Evolutionary conservation across 1,140 invertebrate genomes (phyloP).

Genomic region (Ectropis grisescens): DNA sequence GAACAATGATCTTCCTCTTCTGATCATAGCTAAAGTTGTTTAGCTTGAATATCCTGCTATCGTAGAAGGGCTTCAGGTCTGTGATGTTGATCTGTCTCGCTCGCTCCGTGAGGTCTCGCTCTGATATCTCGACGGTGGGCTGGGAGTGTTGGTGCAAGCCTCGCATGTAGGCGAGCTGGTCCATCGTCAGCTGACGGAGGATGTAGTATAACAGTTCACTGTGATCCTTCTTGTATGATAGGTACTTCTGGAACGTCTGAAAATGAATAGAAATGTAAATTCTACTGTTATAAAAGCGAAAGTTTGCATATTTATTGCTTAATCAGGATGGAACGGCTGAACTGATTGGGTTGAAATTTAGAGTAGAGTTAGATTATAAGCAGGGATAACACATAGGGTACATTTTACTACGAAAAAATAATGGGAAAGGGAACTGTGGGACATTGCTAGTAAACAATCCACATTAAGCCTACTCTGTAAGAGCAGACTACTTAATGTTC

Average conservation of each 20-base stretch:
- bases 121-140: conserved; percentile 34
- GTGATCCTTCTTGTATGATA: conserved; percentile 95
- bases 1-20: conserved; percentile 87
- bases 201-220: conserved; percentile 97
- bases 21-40: conserved; percentile 92
- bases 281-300: too few species aligned
- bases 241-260: conserved; percentile 93
- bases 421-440: too few species aligned
- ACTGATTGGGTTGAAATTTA: too few species aligned
- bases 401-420: too few species aligned
- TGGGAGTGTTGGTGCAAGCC: conserved; percentile 82
- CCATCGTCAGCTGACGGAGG: conserved; percentile 92
- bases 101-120: conserved; percentile 92
- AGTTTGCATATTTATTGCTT: too few species aligned
- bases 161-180: conserved; percentile 90
- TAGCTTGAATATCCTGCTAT: conserved; percentile 90
- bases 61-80: conserved; percentile 92
- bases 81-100: conserved; percentile 94
- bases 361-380: too few species aligned
- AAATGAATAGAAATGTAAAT: conserved; percentile 13
- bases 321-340: too few species aligned
- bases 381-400: too few species aligned
- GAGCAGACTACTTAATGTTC: too few species aligned
- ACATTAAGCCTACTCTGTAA: too few species aligned
- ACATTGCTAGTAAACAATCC: too few species aligned